Base-by-base conservation (phyloP, 1,140 invertebrate species). In the Drosophila tsacasi region DNA sequence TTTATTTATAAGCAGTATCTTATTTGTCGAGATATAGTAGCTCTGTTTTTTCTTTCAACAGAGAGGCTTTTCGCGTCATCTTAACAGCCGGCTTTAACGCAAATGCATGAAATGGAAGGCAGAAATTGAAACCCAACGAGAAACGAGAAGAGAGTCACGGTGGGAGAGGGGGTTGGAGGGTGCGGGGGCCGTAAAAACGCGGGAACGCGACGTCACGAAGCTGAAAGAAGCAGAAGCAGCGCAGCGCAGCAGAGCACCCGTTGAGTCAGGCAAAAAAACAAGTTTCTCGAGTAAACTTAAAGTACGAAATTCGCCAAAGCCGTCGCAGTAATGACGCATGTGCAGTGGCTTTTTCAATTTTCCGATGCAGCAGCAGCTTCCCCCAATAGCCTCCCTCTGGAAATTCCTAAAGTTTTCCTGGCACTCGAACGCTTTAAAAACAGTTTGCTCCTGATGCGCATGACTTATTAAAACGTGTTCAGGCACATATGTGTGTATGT, bases 381-480 rank as follows among this genome's bases (percentile, higher is more conserved):
- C 35, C 27, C 35, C 62, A 23, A n/a, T 40, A 62, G n/a, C 57
- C 49, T 46, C 64, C 59, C 76, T 66, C 57, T 57, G 42, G 23
- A 55, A 59, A 39, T 73, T 72, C 27, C 49, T 46, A 23, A 30
- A 37, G 37, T 39, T 39, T 44, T 54, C 13, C 37, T 30, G 42
- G 32, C 54, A 44, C 49, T 44, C 58, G 32, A 54, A 37, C 19
- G 75, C 85, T 89, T 89, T 90, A 90, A 90, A 90, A 90, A 44
- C 66, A 75, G 77, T 79, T 65, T 39, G 52, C 69, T 58, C 54
- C 80, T 78, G 89, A 81, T 90, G 85, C 85, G 85, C 85, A 89
- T 90, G 85, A 89, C 85, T 89, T 82, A 80, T 85, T 90, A 79
- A 89, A 86, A 89, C 85, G 81, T 90, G 85, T 89, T 90, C 58